Percentiles rank a stretch among this genome's conserved stretches.
Evolutionary conservation across 2,797 vertebrate species (phyloP).

Genomic region (Fringilla coelebs): DNA sequence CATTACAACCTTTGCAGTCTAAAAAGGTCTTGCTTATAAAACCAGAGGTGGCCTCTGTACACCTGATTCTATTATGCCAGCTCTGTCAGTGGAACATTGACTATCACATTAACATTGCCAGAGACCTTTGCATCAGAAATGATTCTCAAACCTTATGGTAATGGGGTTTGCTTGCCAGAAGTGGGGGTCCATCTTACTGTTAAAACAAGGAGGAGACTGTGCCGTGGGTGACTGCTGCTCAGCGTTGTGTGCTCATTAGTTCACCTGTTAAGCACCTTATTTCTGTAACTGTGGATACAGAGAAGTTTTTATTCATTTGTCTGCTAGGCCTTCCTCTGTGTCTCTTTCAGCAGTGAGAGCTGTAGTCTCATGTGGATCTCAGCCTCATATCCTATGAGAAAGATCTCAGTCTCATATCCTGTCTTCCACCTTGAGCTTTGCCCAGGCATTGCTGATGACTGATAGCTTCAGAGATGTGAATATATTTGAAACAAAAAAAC

Average conservation of each 20-base stretch:
- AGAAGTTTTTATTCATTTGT: not conserved
- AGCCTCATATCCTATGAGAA: not conserved
- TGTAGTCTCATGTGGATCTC: not conserved
- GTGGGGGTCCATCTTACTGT: not conserved
- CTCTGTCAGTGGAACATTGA: not conserved
- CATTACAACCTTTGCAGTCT: not conserved
- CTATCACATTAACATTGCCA: not conserved
- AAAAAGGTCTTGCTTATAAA: not conserved
- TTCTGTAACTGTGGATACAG: not conserved
- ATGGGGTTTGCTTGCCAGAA: not conserved
- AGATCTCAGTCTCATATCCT: not conserved
- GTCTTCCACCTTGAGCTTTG: slow-evolving; percentile 22
- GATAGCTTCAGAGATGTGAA: not conserved
- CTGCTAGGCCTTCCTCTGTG: not conserved
- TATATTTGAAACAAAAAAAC: not conserved
- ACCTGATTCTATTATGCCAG: not conserved
- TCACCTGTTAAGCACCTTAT: not conserved
- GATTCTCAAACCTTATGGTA: not conserved
- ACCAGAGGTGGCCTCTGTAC: not conserved
- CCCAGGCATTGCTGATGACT: not conserved
- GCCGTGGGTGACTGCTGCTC: not conserved
- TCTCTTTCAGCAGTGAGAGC: not conserved
- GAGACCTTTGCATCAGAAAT: not conserved
- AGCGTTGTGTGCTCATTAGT: not conserved
- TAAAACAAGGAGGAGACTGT: not conserved